Conservation (phyloP, 2,888 invertebrate species). For the Copidosoma aretas region DNA sequence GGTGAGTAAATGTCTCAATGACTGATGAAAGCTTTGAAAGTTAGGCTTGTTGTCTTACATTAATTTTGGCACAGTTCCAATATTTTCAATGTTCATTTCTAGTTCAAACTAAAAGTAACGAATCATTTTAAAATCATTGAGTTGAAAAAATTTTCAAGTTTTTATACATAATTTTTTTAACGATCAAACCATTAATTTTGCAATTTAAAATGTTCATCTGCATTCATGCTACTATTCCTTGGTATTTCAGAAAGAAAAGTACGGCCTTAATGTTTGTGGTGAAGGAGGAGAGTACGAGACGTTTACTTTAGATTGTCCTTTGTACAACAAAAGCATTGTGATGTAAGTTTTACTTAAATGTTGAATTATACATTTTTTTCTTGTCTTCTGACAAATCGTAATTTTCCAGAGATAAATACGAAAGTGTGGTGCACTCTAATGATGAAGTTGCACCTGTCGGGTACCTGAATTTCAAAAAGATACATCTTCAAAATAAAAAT, state of each 20-base stretch:
- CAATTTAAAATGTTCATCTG: neutral
- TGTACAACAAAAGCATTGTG: constrained; percentile 88
- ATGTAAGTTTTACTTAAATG: constrained; percentile 73
- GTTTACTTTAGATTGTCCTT: constrained; percentile 94
- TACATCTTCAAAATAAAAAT: constrained; percentile 69
- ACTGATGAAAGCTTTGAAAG: constrained; percentile 41
- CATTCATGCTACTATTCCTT: no score
- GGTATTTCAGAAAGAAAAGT: constrained; percentile 77
- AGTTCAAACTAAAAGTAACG: constrained; percentile 29
- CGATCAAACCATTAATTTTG: no score
- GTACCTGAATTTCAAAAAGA: constrained; percentile 85
- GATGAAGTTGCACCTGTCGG: constrained; percentile 95
- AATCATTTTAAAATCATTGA: constrained; percentile 30
- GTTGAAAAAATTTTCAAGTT: constrained; percentile 19
- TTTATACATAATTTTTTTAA: no score
- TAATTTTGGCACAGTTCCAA: constrained; percentile 44
- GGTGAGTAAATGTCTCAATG: constrained; percentile 63
- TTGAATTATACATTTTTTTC: constrained; percentile 25
- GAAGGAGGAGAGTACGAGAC: constrained; percentile 99
- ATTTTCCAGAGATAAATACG: constrained; percentile 78
- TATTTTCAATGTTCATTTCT: constrained; percentile 26
- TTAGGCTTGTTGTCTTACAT: constrained; percentile 33
- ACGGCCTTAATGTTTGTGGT: constrained; percentile 94
- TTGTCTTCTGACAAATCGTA: constrained; percentile 38
- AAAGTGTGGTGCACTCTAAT: constrained; percentile 86